phyloP scores from a whole-genome alignment of 1,140 invertebrate genomes.

The Parapsyche elsis region DNA sequence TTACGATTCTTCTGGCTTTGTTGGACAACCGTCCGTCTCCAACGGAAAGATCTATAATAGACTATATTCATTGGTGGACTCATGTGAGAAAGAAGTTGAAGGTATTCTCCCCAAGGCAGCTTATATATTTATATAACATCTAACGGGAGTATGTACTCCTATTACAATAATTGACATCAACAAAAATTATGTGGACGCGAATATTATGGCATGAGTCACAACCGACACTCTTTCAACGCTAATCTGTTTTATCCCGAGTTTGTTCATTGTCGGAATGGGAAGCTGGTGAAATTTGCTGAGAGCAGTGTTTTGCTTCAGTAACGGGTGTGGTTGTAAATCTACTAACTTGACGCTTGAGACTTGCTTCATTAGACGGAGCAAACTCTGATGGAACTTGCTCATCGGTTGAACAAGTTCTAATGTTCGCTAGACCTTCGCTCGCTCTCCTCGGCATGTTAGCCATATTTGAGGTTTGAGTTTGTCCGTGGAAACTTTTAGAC shows the following conservation, averaged over 20 bases:
- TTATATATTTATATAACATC: not conserved
- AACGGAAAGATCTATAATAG: too few relatives aligned
- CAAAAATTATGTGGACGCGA: not conserved
- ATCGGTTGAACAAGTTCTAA: not conserved
- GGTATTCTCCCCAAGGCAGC: too few relatives aligned
- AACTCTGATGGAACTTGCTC: not conserved
- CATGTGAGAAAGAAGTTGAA: too few relatives aligned
- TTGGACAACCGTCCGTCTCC: too few relatives aligned
- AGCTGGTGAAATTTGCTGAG: conserved; percentile 58
- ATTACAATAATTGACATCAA: not conserved
- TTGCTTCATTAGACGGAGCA: conserved; percentile 4
- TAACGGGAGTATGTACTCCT: not conserved
- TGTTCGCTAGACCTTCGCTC: conserved; percentile 56
- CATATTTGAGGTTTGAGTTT: conserved; percentile 53
- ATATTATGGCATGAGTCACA: not conserved
- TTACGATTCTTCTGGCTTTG: too few relatives aligned
- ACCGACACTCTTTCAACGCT: not conserved
- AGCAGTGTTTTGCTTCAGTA: conserved; percentile 48
- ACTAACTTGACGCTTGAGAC: conserved; percentile 42
- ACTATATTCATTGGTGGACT: too few relatives aligned
- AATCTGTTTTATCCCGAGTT: not conserved
- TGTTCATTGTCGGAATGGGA: conserved; percentile 46
- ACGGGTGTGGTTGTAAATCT: conserved; percentile 54
- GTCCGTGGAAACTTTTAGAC: conserved; percentile 65
- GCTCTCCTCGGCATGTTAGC: conserved; percentile 57